These are phyloP conservation scores for Epirrhoe alternata DNA, from an alignment of 2,888 invertebrate genomes.

Conservation along the genomic window DNA sequence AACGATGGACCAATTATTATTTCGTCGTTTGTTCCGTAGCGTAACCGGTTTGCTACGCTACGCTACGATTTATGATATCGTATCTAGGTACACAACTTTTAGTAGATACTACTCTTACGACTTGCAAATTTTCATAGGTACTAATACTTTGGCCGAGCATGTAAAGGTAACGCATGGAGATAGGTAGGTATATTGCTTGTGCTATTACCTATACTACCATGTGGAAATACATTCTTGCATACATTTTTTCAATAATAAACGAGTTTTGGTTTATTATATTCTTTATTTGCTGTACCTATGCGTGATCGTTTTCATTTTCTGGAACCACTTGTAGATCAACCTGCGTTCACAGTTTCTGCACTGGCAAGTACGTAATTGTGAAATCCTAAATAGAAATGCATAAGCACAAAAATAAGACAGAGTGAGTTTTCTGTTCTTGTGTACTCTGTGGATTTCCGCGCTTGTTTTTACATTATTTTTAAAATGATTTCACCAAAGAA, in stretches of 20 bases:
- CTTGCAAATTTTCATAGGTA: neutral
- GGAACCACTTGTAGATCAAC: slow-evolving; percentile 25
- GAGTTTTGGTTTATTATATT: too few species aligned
- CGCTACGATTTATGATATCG: neutral
- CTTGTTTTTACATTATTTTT: too few species aligned
- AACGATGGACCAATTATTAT: neutral
- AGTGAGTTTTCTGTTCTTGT: too few species aligned
- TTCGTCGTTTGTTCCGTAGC: neutral
- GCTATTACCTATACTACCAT: too few species aligned
- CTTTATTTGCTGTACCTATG: neutral
- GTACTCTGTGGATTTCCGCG: too few species aligned
- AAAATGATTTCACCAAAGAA: too few species aligned
- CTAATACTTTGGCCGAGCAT: too few species aligned
- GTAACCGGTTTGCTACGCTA: slow-evolving; percentile 2
- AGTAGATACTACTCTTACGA: neutral
- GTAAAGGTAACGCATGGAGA: too few species aligned
- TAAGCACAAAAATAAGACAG: too few species aligned
- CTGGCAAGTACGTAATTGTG: neutral
- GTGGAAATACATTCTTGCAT: too few species aligned
- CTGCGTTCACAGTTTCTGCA: neutral
- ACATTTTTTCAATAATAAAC: too few species aligned
- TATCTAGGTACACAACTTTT: neutral
- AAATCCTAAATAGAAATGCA: neutral
- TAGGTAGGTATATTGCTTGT: too few species aligned
- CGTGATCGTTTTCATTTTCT: neutral